These are phyloP conservation scores for Troglohyphantes excavatus DNA, from an alignment of 2,888 invertebrate species.

Conservation along the genomic window DNA sequence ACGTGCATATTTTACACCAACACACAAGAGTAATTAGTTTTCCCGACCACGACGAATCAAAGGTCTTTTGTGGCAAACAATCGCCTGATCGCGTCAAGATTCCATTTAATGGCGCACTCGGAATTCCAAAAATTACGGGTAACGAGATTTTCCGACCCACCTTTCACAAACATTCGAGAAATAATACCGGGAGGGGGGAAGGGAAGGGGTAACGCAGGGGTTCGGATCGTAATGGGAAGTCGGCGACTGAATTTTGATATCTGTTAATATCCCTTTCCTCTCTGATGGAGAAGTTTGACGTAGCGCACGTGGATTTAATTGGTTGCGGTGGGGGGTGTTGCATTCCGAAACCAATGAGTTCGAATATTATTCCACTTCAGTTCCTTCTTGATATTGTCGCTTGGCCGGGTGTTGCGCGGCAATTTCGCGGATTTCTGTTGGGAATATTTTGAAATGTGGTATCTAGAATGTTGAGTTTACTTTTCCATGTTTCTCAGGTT, in stretches of 20 bases:
- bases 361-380: slow-evolving; percentile 62
- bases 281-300: slow-evolving; percentile 39
- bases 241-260: slow-evolving; percentile 71
- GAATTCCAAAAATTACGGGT: slow-evolving; percentile 77
- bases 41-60: slow-evolving; percentile 54
- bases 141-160: slow-evolving; percentile 66
- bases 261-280: slow-evolving; percentile 62
- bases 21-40: slow-evolving; percentile 69
- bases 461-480: background rate
- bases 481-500: background rate
- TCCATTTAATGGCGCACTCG: slow-evolving; percentile 64
- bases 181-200: slow-evolving; percentile 30
- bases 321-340: slow-evolving; percentile 41
- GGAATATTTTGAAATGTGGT: background rate
- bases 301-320: slow-evolving; percentile 69
- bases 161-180: slow-evolving; percentile 11
- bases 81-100: slow-evolving; percentile 71
- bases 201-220: slow-evolving; percentile 54
- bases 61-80: slow-evolving; percentile 44
- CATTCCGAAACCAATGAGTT: slow-evolving; percentile 76
- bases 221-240: slow-evolving; percentile 66
- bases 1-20: slow-evolving; percentile 39
- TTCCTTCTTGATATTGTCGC: slow-evolving; percentile 22
- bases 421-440: background rate
- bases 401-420: background rate